Evolutionary conservation across 2,113 vertebrate species (phyloP).

Genomic region (Microcebus ravelobensis): DNA sequence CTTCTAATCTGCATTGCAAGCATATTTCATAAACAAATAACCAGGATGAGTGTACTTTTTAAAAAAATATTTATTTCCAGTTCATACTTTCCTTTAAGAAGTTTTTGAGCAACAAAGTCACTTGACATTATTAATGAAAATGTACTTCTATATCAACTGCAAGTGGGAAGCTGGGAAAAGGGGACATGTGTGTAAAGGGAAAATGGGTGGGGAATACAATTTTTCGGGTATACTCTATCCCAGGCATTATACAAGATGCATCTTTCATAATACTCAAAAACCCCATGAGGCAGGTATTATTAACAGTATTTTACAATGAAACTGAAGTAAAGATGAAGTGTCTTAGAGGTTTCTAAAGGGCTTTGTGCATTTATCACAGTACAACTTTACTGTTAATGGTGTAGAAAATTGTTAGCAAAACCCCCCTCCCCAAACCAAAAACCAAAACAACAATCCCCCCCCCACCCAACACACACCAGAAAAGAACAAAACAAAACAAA

Average conservation of each 20-base stretch:
- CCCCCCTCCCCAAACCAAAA: background rate
- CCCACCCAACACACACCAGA: too few species aligned
- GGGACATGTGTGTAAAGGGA: too few species aligned
- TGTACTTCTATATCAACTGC: background rate
- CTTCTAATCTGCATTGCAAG: background rate
- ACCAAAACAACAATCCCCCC: background rate
- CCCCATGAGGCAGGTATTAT: background rate
- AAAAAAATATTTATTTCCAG: background rate
- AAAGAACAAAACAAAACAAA: background rate
- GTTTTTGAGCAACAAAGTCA: background rate
- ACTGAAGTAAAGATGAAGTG: background rate
- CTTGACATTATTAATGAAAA: background rate
- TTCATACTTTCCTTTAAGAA: slow-evolving; percentile 22
- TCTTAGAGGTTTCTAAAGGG: background rate
- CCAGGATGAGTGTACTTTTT: background rate
- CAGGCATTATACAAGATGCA: background rate
- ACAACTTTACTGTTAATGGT: background rate
- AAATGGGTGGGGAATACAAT: background rate
- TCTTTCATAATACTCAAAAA: background rate
- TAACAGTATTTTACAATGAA: background rate
- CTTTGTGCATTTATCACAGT: background rate
- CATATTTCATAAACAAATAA: background rate
- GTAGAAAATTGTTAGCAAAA: background rate
- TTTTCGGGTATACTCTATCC: background rate
- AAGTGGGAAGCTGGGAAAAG: background rate